phyloP scores from a whole-genome alignment of 2,888 invertebrate species.

The Athripsodes cinereus region DNA sequence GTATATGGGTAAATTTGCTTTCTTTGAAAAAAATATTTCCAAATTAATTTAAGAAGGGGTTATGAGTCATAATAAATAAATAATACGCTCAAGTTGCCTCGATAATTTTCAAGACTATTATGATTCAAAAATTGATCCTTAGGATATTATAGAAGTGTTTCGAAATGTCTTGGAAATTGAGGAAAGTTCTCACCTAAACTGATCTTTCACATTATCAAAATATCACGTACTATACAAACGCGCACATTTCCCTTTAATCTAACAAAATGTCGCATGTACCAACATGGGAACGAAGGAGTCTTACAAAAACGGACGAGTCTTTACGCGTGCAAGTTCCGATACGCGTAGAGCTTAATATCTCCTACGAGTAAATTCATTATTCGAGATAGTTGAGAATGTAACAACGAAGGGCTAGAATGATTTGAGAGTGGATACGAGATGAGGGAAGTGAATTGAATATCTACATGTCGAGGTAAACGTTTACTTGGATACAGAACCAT shows the following conservation, averaged over 20 bases:
- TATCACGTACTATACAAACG: conserved; percentile 1
- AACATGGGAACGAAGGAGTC: neutral
- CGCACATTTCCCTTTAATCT: neutral
- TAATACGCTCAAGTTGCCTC: no score
- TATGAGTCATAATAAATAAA: no score
- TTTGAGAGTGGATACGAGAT: neutral
- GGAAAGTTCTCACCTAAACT: neutral
- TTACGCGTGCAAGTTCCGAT: neutral
- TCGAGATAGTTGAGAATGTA: neutral
- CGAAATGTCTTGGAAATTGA: neutral
- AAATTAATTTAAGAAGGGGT: no score
- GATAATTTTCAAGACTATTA: no score
- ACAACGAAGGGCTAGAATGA: neutral
- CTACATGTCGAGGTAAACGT: neutral
- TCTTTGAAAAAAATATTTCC: no score
- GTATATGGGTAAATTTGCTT: no score
- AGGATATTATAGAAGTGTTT: no score
- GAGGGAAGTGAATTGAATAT: neutral
- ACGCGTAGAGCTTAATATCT: neutral
- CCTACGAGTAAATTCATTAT: neutral
- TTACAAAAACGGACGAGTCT: neutral
- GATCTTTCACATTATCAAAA: neutral
- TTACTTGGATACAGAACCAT: neutral
- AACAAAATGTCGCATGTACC: neutral
- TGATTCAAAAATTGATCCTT: no score